phyloP scores from a whole-genome alignment of 1,140 invertebrate species.

The Campoletis sonorensis region DNA sequence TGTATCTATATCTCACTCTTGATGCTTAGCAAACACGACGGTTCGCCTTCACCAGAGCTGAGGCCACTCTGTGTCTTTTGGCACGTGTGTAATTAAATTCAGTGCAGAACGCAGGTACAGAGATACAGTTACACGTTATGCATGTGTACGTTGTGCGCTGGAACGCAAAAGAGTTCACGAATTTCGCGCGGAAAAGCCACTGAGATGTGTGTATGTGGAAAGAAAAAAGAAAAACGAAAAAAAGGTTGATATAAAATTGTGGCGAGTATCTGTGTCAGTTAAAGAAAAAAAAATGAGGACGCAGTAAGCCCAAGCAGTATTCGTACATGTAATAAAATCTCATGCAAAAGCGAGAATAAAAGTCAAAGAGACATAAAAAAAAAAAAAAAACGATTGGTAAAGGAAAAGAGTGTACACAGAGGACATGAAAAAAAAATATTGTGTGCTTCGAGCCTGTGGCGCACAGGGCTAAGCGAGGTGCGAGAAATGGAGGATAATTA shows the following conservation, averaged over 20 bases:
- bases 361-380: slow-evolving; percentile 5
- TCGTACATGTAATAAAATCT: slow-evolving; percentile 30
- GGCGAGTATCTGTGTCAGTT: slow-evolving; percentile 52
- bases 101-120: slow-evolving; percentile 15
- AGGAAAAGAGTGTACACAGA: slow-evolving; percentile 1
- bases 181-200: slow-evolving; percentile 44
- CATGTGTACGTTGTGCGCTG: not conserved
- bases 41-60: slow-evolving; percentile 18
- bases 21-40: slow-evolving; percentile 9
- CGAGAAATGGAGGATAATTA: slow-evolving; percentile 65
- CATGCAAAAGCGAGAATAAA: slow-evolving; percentile 5
- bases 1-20: not conserved
- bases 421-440: slow-evolving; percentile 32
- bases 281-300: slow-evolving; percentile 30
- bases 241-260: slow-evolving; percentile 4
- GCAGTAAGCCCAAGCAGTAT: slow-evolving; percentile 42
- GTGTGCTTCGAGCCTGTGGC: slow-evolving; percentile 39
- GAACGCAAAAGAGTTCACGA: slow-evolving; percentile 4
- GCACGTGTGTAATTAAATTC: slow-evolving; percentile 69
- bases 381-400: not conserved
- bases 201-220: slow-evolving; percentile 16
- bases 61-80: slow-evolving; percentile 63
- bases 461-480: slow-evolving; percentile 59
- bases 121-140: slow-evolving; percentile 14
- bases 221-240: too few species aligned